phyloP scores from a whole-genome alignment of 2,888 invertebrate genomes.

The Dusona sp. region DNA sequence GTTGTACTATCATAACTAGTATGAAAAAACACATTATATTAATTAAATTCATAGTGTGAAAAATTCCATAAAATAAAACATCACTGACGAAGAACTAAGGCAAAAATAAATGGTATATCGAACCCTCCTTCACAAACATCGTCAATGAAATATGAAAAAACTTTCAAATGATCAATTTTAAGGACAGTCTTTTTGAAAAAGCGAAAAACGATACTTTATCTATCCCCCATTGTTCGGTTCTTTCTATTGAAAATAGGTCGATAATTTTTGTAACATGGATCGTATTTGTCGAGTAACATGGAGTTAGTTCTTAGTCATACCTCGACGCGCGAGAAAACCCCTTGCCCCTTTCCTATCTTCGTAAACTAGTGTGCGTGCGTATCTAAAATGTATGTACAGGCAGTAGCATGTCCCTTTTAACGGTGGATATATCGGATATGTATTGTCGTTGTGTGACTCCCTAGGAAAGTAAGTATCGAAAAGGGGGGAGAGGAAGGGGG shows the following conservation, averaged over 20 bases:
- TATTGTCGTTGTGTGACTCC: constrained; percentile 55
- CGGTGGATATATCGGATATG: constrained; percentile 77
- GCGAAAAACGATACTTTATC: not conserved
- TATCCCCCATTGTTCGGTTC: not conserved
- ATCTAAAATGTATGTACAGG: constrained; percentile 29
- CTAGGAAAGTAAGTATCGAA: constrained; percentile 50
- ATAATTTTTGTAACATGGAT: constrained; percentile 57
- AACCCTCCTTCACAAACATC: too few relatives aligned
- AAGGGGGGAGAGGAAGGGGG: constrained; percentile 66
- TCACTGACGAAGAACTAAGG: not conserved
- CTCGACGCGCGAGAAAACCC: constrained; percentile 64
- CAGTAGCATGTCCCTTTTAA: constrained; percentile 73
- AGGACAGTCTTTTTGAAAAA: not conserved
- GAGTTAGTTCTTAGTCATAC: constrained; percentile 78
- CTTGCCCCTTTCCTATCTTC: constrained; percentile 44
- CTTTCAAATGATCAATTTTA: not conserved
- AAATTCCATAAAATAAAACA: not conserved
- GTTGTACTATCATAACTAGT: not conserved
- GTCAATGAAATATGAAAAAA: not conserved
- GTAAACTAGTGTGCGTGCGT: constrained; percentile 34
- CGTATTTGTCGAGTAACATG: constrained; percentile 73
- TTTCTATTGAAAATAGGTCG: constrained; percentile 2
- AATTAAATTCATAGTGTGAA: not conserved
- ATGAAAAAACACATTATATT: not conserved
- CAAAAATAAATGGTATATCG: not conserved